Evolutionary conservation across 2,888 invertebrate genomes (phyloP), one percentile per base, ranked within the genome.

Genomic region (Philaethria dido): DNA sequence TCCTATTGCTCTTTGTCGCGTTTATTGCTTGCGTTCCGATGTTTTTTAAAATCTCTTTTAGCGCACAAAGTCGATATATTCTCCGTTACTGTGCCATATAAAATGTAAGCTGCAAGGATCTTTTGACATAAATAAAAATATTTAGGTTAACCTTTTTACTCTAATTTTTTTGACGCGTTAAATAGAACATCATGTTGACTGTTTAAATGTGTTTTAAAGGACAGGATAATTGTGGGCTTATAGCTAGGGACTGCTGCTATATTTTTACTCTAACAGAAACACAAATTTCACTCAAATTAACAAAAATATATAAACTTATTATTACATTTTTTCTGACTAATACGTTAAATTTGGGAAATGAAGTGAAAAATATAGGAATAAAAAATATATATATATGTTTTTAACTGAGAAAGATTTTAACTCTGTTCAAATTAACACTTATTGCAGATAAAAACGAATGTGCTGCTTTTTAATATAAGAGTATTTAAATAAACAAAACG

Each of bases 11-110:
- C 69, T 74, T 71, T 69, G 65, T 69, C 59, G 48, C 63, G 69
- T 69, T 64, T 72, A 71, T 69, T 71, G 70, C 67, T 61, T 66
- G 67, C 68, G 61, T 72, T 70, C 69, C 66, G 22, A 48, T 55
- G 64, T 61, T 60, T 60, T 60, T 60, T 47, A 68, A 69, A 66
- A 66, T 64, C 64, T 18, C 18, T 45, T 57, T 57, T 22, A 57
- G 57, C 42, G 42, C 3, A 22, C 39, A 57, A 42, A 57, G 42
- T 42, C 42, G 39, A 42, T 52, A 42, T 42, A 57, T 57, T 42
- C 42, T 25, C 39, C n/a, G 57, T 57, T 8, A 36, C 20, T 55
- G 22, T 39, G 39, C 33, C 52, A 52, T 4, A 18, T 33, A 18
- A 52, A 52, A 52, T 52, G 52, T 33, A 52, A 16, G 29, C 29